phyloP scores from a whole-genome alignment of 2,888 invertebrate species.

The Saturnia pavonia region DNA sequence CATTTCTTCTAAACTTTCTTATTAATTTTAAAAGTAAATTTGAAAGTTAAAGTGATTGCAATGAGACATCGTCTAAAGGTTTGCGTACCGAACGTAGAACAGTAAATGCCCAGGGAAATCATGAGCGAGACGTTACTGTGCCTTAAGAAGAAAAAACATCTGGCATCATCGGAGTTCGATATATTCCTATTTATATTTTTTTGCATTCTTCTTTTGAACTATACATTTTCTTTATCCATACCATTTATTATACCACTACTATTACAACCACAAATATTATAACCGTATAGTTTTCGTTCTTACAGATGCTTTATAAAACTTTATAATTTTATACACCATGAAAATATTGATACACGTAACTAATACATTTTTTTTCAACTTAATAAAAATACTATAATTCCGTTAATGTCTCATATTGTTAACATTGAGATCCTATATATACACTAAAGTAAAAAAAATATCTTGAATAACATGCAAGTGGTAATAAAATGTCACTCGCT shows the following conservation, averaged over 20 bases:
- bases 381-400: too few relatives aligned
- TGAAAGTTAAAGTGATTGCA: not conserved
- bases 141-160: constrained; percentile 19
- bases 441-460: too few relatives aligned
- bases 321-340: not conserved
- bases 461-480: too few relatives aligned
- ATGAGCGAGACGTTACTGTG: constrained; percentile 50
- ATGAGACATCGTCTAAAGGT: not conserved
- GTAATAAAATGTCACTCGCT: not conserved
- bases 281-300: not conserved
- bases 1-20: not conserved
- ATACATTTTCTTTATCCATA: constrained; percentile 5
- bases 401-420: too few relatives aligned
- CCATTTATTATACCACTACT: too few relatives aligned
- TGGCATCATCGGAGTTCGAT: constrained; percentile 32
- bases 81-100: constrained; percentile 44
- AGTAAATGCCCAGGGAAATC: constrained; percentile 72
- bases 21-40: not conserved
- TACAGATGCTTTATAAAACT: not conserved
- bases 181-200: constrained; percentile 23
- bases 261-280: too few relatives aligned
- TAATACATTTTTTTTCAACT: too few relatives aligned
- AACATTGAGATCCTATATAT: too few relatives aligned
- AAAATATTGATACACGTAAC: too few relatives aligned
- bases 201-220: constrained; percentile 17